These are phyloP conservation scores for Pelobates cultripes DNA, from an alignment of 2,797 vertebrate genomes.

Conservation along the genomic window DNA sequence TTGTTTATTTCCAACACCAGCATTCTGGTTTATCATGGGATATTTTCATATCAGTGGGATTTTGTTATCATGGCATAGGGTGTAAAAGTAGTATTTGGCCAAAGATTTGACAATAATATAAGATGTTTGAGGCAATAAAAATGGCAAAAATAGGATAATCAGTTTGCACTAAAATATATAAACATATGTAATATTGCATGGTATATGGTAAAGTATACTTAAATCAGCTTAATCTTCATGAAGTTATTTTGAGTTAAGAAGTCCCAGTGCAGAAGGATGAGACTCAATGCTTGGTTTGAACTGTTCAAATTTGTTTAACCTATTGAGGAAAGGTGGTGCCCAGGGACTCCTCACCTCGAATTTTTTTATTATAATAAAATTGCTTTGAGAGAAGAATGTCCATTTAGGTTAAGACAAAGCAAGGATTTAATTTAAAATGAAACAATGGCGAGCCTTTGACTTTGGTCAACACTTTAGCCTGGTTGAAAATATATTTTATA, in stretches of 20 bases:
- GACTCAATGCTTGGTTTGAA: too few species aligned
- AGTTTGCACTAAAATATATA: constrained; percentile 17
- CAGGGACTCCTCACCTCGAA: too few species aligned
- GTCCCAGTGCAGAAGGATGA: too few species aligned
- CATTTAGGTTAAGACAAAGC: neutral
- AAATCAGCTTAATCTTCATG: too few species aligned
- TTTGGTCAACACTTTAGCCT: neutral
- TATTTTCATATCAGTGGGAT: neutral
- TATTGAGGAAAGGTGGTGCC: too few species aligned
- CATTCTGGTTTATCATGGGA: neutral
- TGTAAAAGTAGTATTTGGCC: constrained; percentile 70
- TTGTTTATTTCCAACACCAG: neutral
- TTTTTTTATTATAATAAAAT: too few species aligned
- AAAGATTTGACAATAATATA: constrained; percentile 73
- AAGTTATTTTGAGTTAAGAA: too few species aligned
- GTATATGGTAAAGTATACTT: neutral
- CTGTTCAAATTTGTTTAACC: too few species aligned
- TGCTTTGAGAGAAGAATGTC: too few species aligned
- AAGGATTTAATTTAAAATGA: neutral
- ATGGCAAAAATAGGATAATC: neutral
- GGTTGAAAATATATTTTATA: neutral
- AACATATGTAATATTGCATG: neutral
- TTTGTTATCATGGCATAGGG: constrained; percentile 21
- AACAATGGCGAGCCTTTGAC: constrained; percentile 5
- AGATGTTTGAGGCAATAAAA: neutral